Evolutionary conservation across 2,113 vertebrate genomes (phyloP).

Genomic region (Tichodroma muraria): DNA sequence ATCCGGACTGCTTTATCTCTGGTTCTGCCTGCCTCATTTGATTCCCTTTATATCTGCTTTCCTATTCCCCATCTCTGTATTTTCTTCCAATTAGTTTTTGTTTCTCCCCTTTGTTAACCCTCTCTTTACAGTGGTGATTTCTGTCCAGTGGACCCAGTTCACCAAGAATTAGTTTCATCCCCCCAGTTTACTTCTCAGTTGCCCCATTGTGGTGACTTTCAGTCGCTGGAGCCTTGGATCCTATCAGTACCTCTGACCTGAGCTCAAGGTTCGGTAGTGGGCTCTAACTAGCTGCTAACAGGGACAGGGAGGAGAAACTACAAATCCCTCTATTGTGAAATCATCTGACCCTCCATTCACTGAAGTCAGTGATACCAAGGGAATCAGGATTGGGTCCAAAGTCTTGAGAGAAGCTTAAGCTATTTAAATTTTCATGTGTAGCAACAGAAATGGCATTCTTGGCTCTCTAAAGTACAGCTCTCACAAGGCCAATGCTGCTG

Average conservation of each 20-base stretch:
- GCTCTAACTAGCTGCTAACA: not conserved
- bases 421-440: conserved; percentile 18
- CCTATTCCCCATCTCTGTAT: not conserved
- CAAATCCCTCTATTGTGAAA: conserved; percentile 34
- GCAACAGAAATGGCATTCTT: conserved; percentile 22
- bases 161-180: not conserved
- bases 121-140: not conserved
- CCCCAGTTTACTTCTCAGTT: not conserved
- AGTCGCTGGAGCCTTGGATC: not conserved
- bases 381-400: conserved; percentile 3
- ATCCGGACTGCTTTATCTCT: not conserved
- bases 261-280: not conserved
- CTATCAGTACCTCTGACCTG: not conserved
- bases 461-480: conserved; percentile 9
- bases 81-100: not conserved
- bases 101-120: not conserved
- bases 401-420: conserved; percentile 29
- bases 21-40: not conserved
- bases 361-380: not conserved
- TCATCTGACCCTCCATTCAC: not conserved
- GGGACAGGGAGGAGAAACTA: not conserved
- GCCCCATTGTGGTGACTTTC: not conserved
- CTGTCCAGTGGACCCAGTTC: not conserved
- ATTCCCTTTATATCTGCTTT: not conserved
- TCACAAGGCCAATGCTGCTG: not conserved